Base-by-base conservation (phyloP, 2,888 invertebrate genomes). In the Conus canariensis region DNA sequence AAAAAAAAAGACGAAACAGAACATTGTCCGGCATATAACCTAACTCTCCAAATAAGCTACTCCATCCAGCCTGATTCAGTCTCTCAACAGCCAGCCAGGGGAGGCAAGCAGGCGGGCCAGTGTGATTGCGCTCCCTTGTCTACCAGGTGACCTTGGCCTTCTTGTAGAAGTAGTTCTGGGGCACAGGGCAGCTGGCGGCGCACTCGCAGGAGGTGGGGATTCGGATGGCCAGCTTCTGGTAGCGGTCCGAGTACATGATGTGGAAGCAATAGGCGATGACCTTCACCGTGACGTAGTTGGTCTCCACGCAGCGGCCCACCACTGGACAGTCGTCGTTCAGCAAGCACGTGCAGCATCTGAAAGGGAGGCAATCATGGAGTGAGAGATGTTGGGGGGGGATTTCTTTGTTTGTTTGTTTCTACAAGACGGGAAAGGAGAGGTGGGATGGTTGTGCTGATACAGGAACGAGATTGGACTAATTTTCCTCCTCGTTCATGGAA, bases 241-340 rank as follows among this genome's bases (percentile, higher is more conserved):
- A 86, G 6, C 86, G 25, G 67, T 86, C 67, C 64, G 86, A 64
- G 86, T 86, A 86, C 86, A 86, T 86, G 86, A 86, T 86, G 86
- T 86, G 86, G 30, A 59, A 67, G 67, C 86, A 86, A 64, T 86
- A 86, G 86, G 86, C 86, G 58, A 86, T 59, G 58, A 86, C 67
- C 86, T 86, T 86, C 14, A 86, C 22, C 16, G 86, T 86, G 30
- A 64, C 30, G 67, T 86, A 86, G 67, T 86, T 58, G 30, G 86
- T 86, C 67, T 86, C 86, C 86, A 86, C 86, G 67, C 86, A 86
- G 45, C 86, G 86, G 12, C 86, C 86, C 67, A 86, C 86, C 25
- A 59, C 58, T 12, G 86, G 86, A 30, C 86, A 86, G 22, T 67
- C 3, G 45, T 86, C 86, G 16, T 86, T 45, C 14, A 86, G 86